A percentile compares a stretch with the other conserved stretches of the same genome.
Evolutionary conservation across 2,113 vertebrate genomes (phyloP).

Genomic region (Amphilophus citrinellus): DNA sequence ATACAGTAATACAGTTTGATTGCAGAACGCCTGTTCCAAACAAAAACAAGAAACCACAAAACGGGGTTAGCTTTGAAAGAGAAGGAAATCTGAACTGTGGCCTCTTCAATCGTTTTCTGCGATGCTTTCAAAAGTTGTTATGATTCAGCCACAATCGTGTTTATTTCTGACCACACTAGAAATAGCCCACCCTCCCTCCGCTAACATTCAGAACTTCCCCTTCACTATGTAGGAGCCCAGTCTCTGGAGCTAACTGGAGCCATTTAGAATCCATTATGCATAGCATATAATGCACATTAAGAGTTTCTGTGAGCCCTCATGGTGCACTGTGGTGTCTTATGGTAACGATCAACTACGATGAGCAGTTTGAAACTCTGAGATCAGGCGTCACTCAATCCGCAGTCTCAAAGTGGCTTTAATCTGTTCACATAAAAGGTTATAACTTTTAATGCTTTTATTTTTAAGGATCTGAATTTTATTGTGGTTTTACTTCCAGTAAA

Average conservation of each 20-base stretch:
- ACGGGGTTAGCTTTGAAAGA: background rate
- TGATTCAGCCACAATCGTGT: background rate
- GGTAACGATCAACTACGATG: background rate
- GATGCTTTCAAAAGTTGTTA: background rate
- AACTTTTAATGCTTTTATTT: constrained; percentile 9
- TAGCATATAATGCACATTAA: background rate
- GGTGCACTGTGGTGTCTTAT: background rate
- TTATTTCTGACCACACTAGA: background rate
- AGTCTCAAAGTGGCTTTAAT: background rate
- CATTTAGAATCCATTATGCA: background rate
- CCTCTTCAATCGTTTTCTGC: background rate
- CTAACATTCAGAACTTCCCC: background rate
- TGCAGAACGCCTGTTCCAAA: background rate
- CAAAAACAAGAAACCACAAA: background rate
- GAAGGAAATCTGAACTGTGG: background rate
- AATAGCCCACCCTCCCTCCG: background rate
- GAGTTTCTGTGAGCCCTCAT: background rate
- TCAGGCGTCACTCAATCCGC: background rate
- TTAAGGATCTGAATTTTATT: constrained; percentile 11
- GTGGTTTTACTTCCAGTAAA: background rate
- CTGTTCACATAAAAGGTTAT: background rate
- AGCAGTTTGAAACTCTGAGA: background rate
- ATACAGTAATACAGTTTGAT: background rate
- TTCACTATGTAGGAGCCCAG: background rate
- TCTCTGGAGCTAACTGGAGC: background rate